Conservation (phyloP, 1,140 invertebrate genomes). For the Trypoxylus dichotomus region DNA sequence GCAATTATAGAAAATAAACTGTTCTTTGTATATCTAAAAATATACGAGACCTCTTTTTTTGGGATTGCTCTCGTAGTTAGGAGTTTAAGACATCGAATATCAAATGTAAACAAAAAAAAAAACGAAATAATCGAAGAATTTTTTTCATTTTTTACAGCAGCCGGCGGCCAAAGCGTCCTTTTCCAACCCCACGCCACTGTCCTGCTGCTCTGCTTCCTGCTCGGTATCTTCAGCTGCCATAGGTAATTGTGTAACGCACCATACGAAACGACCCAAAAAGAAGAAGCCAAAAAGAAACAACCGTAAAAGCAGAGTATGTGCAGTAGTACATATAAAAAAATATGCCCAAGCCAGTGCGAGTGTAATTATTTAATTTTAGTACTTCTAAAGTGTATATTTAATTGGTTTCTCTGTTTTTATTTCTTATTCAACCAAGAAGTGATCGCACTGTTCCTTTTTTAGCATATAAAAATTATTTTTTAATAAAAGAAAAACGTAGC, state of each 20-base stretch:
- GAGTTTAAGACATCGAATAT: too few relatives aligned
- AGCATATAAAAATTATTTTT: background rate
- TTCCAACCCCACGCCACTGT: constrained; percentile 35
- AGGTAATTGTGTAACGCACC: constrained; percentile 41
- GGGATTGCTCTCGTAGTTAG: too few relatives aligned
- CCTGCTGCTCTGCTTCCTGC: constrained; percentile 36
- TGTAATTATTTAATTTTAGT: background rate
- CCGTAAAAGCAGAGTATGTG: constrained; percentile 12
- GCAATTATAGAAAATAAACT: too few relatives aligned
- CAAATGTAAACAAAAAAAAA: background rate
- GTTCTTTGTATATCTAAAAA: too few relatives aligned
- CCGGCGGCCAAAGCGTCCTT: constrained; percentile 38
- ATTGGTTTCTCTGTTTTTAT: background rate
- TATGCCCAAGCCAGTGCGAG: background rate
- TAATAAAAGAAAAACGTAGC: too few relatives aligned
- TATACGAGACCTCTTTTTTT: too few relatives aligned
- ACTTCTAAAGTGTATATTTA: background rate
- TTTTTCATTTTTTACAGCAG: constrained; percentile 36
- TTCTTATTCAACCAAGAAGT: background rate
- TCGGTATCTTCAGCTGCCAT: constrained; percentile 1
- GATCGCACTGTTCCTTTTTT: background rate
- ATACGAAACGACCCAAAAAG: constrained; percentile 27
- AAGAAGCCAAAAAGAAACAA: constrained; percentile 41
- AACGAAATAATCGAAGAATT: background rate
- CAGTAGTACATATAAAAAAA: background rate